Evolutionary conservation across 2,888 invertebrate species (phyloP), one percentile per base, ranked within the genome.

Genomic region (Tetragnatha montana): DNA sequence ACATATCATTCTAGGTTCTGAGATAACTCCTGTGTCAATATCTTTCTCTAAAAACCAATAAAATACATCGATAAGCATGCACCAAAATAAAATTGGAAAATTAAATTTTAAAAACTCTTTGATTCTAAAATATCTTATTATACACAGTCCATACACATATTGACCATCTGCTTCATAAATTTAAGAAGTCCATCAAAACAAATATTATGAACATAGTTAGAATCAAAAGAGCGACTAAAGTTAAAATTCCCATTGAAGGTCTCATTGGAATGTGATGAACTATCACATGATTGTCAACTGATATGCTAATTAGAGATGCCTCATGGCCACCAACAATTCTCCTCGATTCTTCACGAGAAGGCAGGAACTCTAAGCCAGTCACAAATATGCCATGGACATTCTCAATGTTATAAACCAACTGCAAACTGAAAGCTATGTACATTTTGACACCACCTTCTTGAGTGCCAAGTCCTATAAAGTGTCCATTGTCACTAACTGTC

Each of bases 331-430:
- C 93, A 68, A 93, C 93, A n/a, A 94, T 92, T 22, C 93, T 92
- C 49, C 91, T 86, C 8, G 92, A 92, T 74, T 92, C 92, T 70
- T 92, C 92, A 12, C 91, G 89, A 7, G 92, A 91, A 0, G 98
- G 97, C 92, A 99, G 94, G 94, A 99, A 99, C 94, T 97, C 97
- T 92, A 99, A 94, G 14, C 98, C 98, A 82, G 99, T 99, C 91
- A 99, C 97, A 94, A 99, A 99, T 96, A 98, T 98, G 93, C 96
- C 96, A 95, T 99, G 99, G 91, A 97, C 97, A 93, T 95, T 95
- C 92, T 95, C 94, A 93, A 98, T 96, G 94, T 96, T 96, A 92
- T 98, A 95, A 91, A 97, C 96, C 92, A 96, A 95, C 96, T 97
- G 97, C 92, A 99, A 95, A 94, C 97, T 98, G 94, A 98, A 98